phyloP scores from a whole-genome alignment of 2,113 vertebrate genomes.

The Camarhynchus parvulus region DNA sequence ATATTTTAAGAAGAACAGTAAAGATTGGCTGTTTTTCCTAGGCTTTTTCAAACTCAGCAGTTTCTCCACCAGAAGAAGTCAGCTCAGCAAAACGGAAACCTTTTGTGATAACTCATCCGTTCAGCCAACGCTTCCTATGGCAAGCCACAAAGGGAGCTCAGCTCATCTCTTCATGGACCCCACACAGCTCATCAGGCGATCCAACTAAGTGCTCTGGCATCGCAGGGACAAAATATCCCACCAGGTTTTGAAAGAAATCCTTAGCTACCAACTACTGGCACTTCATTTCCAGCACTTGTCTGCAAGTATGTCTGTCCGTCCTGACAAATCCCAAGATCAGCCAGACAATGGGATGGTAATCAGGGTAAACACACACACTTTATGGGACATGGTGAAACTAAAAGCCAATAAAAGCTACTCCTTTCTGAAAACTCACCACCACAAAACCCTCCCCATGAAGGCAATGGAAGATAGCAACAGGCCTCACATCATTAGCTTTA shows the following conservation, averaged over 20 bases:
- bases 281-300: neutral
- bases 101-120: neutral
- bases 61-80: neutral
- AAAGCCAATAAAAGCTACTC: neutral
- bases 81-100: neutral
- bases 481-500: neutral
- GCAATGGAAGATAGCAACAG: neutral
- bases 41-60: neutral
- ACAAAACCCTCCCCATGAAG: neutral
- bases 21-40: neutral
- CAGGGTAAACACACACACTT: neutral
- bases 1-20: slow-evolving; percentile 9
- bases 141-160: neutral
- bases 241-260: neutral
- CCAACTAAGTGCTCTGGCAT: neutral
- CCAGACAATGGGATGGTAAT: neutral
- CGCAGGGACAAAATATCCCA: neutral
- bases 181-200: neutral
- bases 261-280: neutral
- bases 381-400: neutral
- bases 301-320: neutral
- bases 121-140: neutral
- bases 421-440: neutral
- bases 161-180: neutral
- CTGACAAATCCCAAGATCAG: neutral